A percentile compares a stretch with the other conserved stretches of the same genome.
phyloP scores from a whole-genome alignment of 2,888 invertebrate genomes.

The Horisme vitalbata region DNA sequence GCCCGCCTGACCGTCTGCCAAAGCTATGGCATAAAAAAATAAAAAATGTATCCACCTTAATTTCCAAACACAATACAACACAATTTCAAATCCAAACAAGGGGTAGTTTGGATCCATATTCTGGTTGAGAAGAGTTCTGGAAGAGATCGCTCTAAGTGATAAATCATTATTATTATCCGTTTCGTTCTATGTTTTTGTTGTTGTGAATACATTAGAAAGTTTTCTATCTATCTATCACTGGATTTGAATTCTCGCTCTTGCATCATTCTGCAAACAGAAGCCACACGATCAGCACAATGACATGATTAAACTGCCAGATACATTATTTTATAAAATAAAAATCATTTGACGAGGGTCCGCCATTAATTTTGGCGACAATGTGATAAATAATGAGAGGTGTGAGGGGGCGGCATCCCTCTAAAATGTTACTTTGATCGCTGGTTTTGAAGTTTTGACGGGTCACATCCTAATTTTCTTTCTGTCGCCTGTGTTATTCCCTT shows the following conservation, averaged over 20 bases:
- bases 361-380: slow-evolving; percentile 81
- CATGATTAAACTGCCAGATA: slow-evolving; percentile 79
- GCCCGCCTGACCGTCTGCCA: no score
- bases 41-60: no score
- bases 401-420: slow-evolving; percentile 71
- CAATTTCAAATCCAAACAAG: no score
- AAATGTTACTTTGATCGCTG: slow-evolving; percentile 67
- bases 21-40: no score
- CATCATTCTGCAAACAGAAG: slow-evolving; percentile 9
- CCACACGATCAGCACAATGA: slow-evolving; percentile 55
- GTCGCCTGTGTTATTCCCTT: slow-evolving; percentile 49
- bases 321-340: slow-evolving; percentile 79
- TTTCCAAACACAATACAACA: no score
- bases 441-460: slow-evolving; percentile 79
- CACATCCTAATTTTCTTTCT: slow-evolving; percentile 79
- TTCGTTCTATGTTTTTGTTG: no score
- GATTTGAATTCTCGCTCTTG: not conserved
- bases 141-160: no score
- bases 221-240: no score
- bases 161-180: no score
- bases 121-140: no score
- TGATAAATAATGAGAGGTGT: slow-evolving; percentile 82
- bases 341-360: slow-evolving; percentile 79
- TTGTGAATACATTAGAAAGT: no score
- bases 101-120: no score